Evolutionary conservation across 2,888 invertebrate genomes (phyloP).

Genomic region (Crematogaster levior): DNA sequence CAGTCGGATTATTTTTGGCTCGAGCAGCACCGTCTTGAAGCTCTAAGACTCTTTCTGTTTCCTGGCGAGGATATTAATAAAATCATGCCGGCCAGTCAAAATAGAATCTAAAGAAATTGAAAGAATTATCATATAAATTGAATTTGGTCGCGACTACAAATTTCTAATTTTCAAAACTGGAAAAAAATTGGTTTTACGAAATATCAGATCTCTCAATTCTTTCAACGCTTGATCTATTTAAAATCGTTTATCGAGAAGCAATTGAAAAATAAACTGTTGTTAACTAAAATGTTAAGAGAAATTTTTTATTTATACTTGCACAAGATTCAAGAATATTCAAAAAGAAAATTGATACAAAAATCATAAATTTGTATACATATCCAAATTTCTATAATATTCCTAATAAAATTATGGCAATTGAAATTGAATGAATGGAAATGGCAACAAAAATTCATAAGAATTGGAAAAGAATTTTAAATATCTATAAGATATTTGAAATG

Average conservation of each 20-base stretch:
- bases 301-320: not conserved
- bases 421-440: too few relatives aligned
- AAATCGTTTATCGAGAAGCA: not conserved
- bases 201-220: not conserved
- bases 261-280: not conserved
- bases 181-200: not conserved
- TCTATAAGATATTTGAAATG: not conserved
- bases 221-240: not conserved
- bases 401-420: not conserved
- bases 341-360: not conserved
- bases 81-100: constrained; percentile 64
- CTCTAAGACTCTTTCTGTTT: constrained; percentile 47
- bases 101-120: not conserved
- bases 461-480: not conserved
- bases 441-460: too few relatives aligned
- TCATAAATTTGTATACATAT: not conserved
- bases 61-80: constrained; percentile 78
- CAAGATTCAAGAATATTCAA: not conserved
- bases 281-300: not conserved
- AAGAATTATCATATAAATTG: not conserved
- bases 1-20: constrained; percentile 81
- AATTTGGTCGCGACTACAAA: not conserved
- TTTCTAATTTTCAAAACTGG: not conserved
- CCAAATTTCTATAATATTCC: not conserved
- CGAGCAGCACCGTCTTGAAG: constrained; percentile 67